phyloP scores from a whole-genome alignment of 92 coral and sea anemone genomes.

The Nematostella vectensis region DNA sequence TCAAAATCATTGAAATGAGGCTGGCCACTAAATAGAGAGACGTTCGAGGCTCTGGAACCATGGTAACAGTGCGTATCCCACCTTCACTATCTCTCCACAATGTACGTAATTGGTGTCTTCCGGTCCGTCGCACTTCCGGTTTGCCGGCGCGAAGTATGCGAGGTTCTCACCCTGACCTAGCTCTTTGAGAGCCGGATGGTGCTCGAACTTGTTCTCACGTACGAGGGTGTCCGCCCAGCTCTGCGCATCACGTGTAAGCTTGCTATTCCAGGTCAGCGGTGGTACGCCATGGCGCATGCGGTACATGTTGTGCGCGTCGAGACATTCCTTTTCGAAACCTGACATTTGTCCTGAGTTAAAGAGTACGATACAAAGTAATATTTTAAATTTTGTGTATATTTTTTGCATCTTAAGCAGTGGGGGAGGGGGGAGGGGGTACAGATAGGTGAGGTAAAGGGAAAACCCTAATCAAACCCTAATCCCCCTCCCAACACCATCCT shows the following conservation, averaged over 20 bases:
- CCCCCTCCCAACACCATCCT: no score
- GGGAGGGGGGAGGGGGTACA: no score
- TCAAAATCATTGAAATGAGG: no score
- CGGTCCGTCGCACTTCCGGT: slow-evolving; percentile 21
- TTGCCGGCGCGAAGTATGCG: slow-evolving; percentile 21
- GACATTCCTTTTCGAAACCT: slow-evolving; percentile 19
- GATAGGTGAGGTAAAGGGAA: no score
- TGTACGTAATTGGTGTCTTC: slow-evolving; percentile 23
- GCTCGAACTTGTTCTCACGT: slow-evolving; percentile 12
- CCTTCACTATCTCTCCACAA: slow-evolving; percentile 37
- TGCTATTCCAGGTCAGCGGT: slow-evolving; percentile 39
- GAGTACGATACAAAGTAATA: background rate
- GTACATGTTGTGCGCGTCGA: slow-evolving; percentile 38
- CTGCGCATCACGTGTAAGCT: slow-evolving; percentile 41
- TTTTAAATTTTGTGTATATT: background rate
- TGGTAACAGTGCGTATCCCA: no score
- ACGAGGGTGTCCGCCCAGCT: slow-evolving; percentile 40
- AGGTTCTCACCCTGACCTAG: slow-evolving; percentile 50
- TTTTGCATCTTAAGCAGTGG: no score
- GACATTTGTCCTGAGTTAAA: background rate
- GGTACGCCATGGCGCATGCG: slow-evolving; percentile 33
- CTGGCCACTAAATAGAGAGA: no score
- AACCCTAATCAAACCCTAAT: no score
- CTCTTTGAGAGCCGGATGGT: slow-evolving; percentile 24
- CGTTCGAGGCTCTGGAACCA: no score